Evolutionary conservation across 2,888 invertebrate genomes (phyloP), one percentile per base, ranked within the genome.

Genomic region (Drosophila cognata): DNA sequence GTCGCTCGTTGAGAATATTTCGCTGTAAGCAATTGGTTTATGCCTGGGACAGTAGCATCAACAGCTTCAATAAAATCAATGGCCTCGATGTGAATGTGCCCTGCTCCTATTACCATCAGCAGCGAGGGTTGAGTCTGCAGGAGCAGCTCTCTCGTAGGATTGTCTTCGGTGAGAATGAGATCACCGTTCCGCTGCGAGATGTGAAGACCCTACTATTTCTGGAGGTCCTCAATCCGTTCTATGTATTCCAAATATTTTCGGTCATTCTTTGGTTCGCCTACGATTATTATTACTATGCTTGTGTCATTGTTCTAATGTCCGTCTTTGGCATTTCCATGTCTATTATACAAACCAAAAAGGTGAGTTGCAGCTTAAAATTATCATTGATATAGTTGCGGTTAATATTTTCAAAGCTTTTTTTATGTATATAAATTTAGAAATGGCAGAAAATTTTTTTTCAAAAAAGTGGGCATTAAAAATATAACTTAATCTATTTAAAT

Each of bases 241-340:
- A 99, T 94, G 96, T 98, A 90, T 99, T 99, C 94, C 99, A 99
- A 95, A 92, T 98, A 79, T 97, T 98, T 93, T 98, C 98, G 55
- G 97, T 97, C 75, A 94, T 95, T 13, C 95, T 99, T 62, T 99
- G 99, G 99, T 95, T 97, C 67, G 94, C 96, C 7, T 98, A 99
- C 91, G 95, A 97, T 71, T 99, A 99, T 92, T 96, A 96, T 88
- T 97, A 97, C 91, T 99, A 98, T 92, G 98, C 98, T 29, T 94
- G 96, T 21, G 97, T 97, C 46, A 98, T 99, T 72, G 94, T 98
- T 53, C 86, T 96, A 1, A 97, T 98, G 96, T 97, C 98, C 0
- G 94, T 95, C 25, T 95, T 96, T 88, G 97, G 98, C 83, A 96
- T 98, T 76, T 94, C 95, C n/a, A 96, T 96, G 91, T 96, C 97